Evolutionary conservation across 2,113 vertebrate species (phyloP).

Genomic region (Microtus oregoni): DNA sequence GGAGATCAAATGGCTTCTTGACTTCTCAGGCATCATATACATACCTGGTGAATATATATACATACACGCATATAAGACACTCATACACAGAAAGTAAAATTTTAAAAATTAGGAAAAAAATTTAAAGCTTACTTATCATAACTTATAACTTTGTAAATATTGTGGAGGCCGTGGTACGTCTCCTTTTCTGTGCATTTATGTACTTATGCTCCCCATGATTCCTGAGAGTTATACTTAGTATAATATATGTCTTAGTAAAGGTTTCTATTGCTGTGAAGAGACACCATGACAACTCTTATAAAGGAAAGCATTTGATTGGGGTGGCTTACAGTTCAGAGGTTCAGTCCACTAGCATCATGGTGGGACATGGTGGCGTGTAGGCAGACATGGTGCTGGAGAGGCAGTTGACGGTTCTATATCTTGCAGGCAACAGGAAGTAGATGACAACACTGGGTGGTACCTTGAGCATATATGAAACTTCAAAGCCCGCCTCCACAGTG

Average conservation of each 20-base stretch:
- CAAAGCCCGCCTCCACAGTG: not conserved
- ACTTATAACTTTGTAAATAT: not conserved
- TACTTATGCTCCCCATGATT: not conserved
- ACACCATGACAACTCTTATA: not conserved
- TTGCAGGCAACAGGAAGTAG: not conserved
- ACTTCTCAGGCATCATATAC: not conserved
- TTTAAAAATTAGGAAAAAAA: not conserved
- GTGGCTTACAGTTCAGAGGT: not conserved
- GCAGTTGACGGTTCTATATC: not conserved
- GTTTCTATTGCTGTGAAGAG: not conserved
- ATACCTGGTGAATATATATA: not conserved
- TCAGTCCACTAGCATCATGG: not conserved
- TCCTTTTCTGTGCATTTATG: not conserved
- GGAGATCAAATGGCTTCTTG: not conserved
- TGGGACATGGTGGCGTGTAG: not conserved
- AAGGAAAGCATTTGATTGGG: not conserved
- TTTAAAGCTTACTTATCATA: not conserved
- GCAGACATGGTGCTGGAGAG: not conserved
- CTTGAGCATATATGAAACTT: not conserved
- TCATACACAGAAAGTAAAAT: not conserved
- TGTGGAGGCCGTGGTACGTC: not conserved
- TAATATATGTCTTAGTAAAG: not conserved
- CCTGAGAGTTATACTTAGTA: not conserved
- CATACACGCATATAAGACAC: not conserved
- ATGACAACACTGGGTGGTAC: not conserved